Percentiles rank a stretch among this genome's conserved stretches.
phyloP scores from a whole-genome alignment of 2,888 invertebrate species.

The Branchipolynoe longqiensis region DNA sequence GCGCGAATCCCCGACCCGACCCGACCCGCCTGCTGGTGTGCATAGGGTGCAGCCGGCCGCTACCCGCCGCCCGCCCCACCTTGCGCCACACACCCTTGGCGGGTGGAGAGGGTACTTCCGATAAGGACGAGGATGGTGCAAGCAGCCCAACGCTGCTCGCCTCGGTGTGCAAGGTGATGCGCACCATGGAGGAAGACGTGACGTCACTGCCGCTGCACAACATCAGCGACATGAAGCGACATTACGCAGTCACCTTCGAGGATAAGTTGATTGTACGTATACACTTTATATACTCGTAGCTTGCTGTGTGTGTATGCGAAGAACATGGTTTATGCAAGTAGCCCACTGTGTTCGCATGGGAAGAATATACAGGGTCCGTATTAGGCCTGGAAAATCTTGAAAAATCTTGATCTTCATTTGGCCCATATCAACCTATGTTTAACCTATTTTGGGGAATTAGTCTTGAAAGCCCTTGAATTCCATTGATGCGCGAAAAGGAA shows the following conservation, averaged over 20 bases:
- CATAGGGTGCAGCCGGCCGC: neutral
- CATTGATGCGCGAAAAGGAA: no score
- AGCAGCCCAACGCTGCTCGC: neutral
- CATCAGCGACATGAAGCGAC: neutral
- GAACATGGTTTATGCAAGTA: no score
- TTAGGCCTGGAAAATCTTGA: no score
- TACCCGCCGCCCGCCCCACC: neutral
- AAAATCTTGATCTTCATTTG: no score
- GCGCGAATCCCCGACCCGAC: neutral
- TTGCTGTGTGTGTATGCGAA: no score
- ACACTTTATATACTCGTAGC: no score
- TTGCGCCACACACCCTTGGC: neutral
- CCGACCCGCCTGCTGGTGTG: neutral
- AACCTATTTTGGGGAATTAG: no score
- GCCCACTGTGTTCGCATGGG: no score
- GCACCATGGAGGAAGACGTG: neutral
- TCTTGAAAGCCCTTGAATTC: no score
- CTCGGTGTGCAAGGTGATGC: neutral
- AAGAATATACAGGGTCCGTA: no score
- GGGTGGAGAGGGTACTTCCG: neutral
- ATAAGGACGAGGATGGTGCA: neutral
- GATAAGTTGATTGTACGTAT: conserved; percentile 6
- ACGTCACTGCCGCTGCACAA: neutral
- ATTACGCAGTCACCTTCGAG: neutral
- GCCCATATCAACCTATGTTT: no score